Evolutionary conservation across 2,113 vertebrate species (phyloP).

Genomic region (Labrus mixtus): DNA sequence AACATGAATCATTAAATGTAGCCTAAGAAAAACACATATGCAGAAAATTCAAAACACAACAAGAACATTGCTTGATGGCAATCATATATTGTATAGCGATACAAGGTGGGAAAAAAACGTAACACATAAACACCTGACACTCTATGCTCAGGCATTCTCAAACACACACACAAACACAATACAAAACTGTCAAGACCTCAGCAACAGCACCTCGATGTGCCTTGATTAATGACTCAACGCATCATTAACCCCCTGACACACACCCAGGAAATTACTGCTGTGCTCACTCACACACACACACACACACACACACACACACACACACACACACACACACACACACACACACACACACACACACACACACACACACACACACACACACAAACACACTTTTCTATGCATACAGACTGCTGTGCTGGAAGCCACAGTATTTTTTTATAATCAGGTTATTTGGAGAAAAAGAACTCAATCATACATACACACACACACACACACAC

Average conservation of each 20-base stretch:
- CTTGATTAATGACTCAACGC: slow-evolving; percentile 52
- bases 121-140: not conserved
- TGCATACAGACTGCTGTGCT: not conserved
- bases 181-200: slow-evolving; percentile 34
- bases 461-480: not conserved
- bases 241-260: slow-evolving; percentile 59
- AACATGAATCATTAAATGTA: too few species aligned
- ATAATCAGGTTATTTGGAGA: slow-evolving; percentile 4
- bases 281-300: slow-evolving; percentile 2
- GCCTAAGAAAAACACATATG: too few species aligned
- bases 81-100: too few species aligned
- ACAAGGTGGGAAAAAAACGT: too few species aligned
- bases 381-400: not conserved
- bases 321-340: not conserved
- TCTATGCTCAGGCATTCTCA: too few species aligned
- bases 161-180: not conserved
- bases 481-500: not conserved
- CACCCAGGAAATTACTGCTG: slow-evolving; percentile 35
- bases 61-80: too few species aligned
- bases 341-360: not conserved
- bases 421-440: not conserved
- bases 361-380: not conserved
- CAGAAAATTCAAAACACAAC: too few species aligned
- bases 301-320: not conserved
- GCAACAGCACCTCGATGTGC: slow-evolving; percentile 38